phyloP scores from a whole-genome alignment of 2,888 invertebrate species.

The Epiperipatus broadwayi region DNA sequence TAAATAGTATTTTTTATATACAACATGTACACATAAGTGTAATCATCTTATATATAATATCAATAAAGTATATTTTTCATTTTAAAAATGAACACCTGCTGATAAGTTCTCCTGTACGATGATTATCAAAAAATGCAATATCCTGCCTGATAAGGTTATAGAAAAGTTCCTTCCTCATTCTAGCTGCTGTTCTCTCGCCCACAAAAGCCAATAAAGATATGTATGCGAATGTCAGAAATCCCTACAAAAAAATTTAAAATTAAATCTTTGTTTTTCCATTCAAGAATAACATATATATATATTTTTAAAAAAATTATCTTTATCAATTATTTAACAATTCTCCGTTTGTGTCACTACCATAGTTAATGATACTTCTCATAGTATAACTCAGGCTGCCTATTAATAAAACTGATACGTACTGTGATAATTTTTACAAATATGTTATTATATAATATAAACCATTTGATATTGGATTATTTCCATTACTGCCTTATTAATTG shows the following conservation, averaged over 20 bases:
- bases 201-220: conserved; percentile 66
- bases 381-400: too few species aligned
- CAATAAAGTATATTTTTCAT: not conserved
- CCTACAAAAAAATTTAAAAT: conserved; percentile 41
- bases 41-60: not conserved
- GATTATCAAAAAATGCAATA: conserved; percentile 69
- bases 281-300: too few species aligned
- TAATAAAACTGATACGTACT: too few species aligned
- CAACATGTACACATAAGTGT: conserved; percentile 12
- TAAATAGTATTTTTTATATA: conserved; percentile 12
- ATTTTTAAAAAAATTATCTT: too few species aligned
- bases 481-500: too few species aligned
- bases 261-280: too few species aligned
- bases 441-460: too few species aligned
- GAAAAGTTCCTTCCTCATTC: conserved; percentile 62
- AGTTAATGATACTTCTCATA: too few species aligned
- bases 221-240: conserved; percentile 67
- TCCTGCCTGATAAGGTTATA: conserved; percentile 63
- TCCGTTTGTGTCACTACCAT: too few species aligned
- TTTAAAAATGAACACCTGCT: conserved; percentile 41
- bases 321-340: too few species aligned
- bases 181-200: conserved; percentile 66
- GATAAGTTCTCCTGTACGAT: conserved; percentile 75
- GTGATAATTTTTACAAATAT: too few species aligned
- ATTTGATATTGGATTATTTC: too few species aligned